Percentiles rank a stretch among this genome's conserved stretches.
These are phyloP conservation scores for Leucosticte australis DNA, from an alignment of 2,113 vertebrate species.

Conservation along the genomic window DNA sequence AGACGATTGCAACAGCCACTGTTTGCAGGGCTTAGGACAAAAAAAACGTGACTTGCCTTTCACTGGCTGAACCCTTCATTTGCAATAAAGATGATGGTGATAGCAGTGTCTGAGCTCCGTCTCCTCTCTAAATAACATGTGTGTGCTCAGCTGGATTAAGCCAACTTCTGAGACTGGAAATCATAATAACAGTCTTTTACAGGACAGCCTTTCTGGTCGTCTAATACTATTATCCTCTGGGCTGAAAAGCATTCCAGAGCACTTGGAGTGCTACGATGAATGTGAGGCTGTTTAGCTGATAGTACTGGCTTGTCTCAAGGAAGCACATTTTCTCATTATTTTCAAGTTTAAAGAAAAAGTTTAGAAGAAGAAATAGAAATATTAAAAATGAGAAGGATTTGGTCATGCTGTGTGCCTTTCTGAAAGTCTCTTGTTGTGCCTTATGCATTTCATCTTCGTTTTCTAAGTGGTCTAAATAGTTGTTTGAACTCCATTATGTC, in stretches of 20 bases:
- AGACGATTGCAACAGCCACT: background rate
- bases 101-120: constrained; percentile 29
- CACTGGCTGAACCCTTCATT: constrained; percentile 29
- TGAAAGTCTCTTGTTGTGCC: background rate
- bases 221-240: constrained; percentile 55
- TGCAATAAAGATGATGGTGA: constrained; percentile 34
- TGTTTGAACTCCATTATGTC: background rate
- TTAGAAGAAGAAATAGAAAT: constrained; percentile 28
- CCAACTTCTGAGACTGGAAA: constrained; percentile 53
- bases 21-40: constrained; percentile 43
- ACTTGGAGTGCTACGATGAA: constrained; percentile 28
- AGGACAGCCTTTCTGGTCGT: constrained; percentile 47
- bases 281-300: constrained; percentile 46
- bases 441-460: constrained; percentile 8
- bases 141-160: constrained; percentile 67
- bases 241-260: constrained; percentile 59
- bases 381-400: constrained; percentile 38
- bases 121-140: constrained; percentile 52
- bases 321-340: constrained; percentile 44
- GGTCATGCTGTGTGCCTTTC: background rate
- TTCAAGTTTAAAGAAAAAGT: constrained; percentile 18
- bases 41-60: constrained; percentile 48
- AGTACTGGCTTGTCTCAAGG: constrained; percentile 34
- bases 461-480: background rate
- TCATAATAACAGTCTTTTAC: constrained; percentile 60